A percentile compares a stretch with the other conserved stretches of the same genome.
Conservation (phyloP, 2,888 invertebrate genomes). For the Philereme vetulata region DNA sequence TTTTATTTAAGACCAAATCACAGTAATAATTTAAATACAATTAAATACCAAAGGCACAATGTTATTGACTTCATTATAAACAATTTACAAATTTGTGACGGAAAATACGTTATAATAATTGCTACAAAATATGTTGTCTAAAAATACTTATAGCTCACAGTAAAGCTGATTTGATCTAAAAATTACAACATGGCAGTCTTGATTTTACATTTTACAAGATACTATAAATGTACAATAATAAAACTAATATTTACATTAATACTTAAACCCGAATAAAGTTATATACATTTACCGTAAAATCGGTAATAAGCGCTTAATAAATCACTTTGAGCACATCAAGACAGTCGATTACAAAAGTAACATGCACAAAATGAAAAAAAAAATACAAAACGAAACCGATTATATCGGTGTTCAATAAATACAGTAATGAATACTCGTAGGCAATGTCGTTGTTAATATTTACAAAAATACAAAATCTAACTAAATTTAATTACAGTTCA, state of each 20-base stretch:
- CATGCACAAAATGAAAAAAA: slow-evolving; percentile 78
- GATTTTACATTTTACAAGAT: slow-evolving; percentile 72
- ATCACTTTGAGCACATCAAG: slow-evolving; percentile 80
- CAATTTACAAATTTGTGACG: slow-evolving; percentile 1
- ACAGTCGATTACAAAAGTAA: slow-evolving; percentile 58
- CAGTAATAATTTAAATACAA: slow-evolving; percentile 3
- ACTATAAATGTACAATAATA: slow-evolving; percentile 66
- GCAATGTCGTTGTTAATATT: slow-evolving; percentile 68
- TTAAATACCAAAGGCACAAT: background rate
- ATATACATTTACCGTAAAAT: slow-evolving; percentile 83
- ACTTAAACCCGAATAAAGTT: slow-evolving; percentile 75
- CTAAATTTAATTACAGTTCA: slow-evolving; percentile 56
- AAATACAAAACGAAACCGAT: slow-evolving; percentile 63
- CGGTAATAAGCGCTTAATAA: slow-evolving; percentile 81
- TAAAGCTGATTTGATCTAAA: slow-evolving; percentile 78
- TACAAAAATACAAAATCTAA: slow-evolving; percentile 64
- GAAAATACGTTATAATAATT: background rate
- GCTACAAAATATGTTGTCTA: slow-evolving; percentile 37
- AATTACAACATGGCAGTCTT: slow-evolving; percentile 82
- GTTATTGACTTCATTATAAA: background rate
- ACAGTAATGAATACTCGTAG: slow-evolving; percentile 77
- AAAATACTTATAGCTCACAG: slow-evolving; percentile 76
- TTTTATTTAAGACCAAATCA: slow-evolving; percentile 4
- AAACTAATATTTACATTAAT: slow-evolving; percentile 70
- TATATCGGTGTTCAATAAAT: slow-evolving; percentile 77